phyloP scores from a whole-genome alignment of 2,888 invertebrate genomes.

The Labia minor region DNA sequence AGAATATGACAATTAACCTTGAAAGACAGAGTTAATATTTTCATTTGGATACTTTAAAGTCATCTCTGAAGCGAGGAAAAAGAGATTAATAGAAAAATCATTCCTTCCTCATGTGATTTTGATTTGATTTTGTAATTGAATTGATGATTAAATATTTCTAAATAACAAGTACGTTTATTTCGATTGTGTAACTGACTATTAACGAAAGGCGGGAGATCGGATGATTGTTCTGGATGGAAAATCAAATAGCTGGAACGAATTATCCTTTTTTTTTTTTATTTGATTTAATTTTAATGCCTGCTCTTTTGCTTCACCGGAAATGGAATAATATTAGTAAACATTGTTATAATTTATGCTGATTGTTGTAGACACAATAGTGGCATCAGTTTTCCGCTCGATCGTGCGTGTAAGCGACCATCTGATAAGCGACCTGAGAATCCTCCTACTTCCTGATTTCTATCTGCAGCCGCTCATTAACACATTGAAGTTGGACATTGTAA shows the following conservation, averaged over 20 bases:
- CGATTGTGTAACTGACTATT: not conserved
- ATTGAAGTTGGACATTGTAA: not conserved
- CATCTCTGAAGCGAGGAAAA: too few species aligned
- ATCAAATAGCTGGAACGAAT: not conserved
- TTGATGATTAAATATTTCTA: too few species aligned
- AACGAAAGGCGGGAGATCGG: not conserved
- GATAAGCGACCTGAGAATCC: not conserved
- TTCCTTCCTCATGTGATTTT: too few species aligned
- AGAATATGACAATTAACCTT: too few species aligned
- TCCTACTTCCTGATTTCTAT: not conserved
- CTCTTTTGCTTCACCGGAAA: not conserved
- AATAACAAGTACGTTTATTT: too few species aligned
- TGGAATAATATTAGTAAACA: not conserved
- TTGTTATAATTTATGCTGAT: slow-evolving; percentile 7
- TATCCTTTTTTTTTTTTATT: not conserved
- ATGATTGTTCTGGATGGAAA: too few species aligned
- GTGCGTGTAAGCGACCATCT: not conserved
- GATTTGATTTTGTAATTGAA: too few species aligned
- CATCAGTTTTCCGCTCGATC: not conserved
- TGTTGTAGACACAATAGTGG: not conserved
- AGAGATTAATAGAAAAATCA: too few species aligned
- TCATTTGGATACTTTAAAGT: too few species aligned
- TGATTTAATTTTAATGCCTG: slow-evolving; percentile 8
- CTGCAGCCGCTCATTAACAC: not conserved
- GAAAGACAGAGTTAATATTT: too few species aligned